Base-by-base conservation (phyloP, 2,888 invertebrate species). In the Anodontia alba region DNA sequence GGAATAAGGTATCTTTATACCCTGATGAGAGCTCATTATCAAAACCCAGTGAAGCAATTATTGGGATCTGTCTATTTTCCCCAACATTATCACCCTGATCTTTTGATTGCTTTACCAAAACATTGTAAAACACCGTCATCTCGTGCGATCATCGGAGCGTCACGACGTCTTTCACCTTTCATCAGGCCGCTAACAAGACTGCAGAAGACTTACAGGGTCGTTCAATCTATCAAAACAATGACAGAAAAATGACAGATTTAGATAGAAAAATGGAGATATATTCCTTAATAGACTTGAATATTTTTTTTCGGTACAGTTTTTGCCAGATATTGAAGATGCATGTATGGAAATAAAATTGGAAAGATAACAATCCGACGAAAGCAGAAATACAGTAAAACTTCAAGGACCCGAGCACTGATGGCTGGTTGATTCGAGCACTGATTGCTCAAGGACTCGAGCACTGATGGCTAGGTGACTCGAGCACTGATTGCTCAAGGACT, bases 31-130 rank as follows among this genome's bases (percentile, higher is more conserved):
- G 17, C 62, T 62, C 62, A 62, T 62, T 62, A 62, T 29, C 62
- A 62, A n/a, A 54, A 33, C 62, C 62, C 31, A 62, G 62, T 62
- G 62, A 62, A 62, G 62, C 62, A 62, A 62, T 62, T 33, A 62
- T 62, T 62, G 17, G 33, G 33, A 62, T 8, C 62, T 62, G 62
- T 62, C 62, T 62, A 33, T 62, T 33, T 62, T 62, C 26, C 23
- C 62, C 8, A 20, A 26, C 20, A 62, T 62, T 62, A 62, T 62
- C 62, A 62, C 33, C 62, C 31, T 17, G 33, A 62, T 62, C 62
- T 33, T 31, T 62, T 62, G 62, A 62, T 62, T 62, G 33, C 62
- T 62, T 62, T 62, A 29, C 62, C 62, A 31, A 62, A 62, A 62
- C 62, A 31, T 62, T n/a, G 33, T 20, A 62, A 20, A 29, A 3